A percentile compares a stretch with the other conserved stretches of the same genome.
Conservation (phyloP, 2,888 invertebrate genomes). For the Nomada fabriciana region DNA sequence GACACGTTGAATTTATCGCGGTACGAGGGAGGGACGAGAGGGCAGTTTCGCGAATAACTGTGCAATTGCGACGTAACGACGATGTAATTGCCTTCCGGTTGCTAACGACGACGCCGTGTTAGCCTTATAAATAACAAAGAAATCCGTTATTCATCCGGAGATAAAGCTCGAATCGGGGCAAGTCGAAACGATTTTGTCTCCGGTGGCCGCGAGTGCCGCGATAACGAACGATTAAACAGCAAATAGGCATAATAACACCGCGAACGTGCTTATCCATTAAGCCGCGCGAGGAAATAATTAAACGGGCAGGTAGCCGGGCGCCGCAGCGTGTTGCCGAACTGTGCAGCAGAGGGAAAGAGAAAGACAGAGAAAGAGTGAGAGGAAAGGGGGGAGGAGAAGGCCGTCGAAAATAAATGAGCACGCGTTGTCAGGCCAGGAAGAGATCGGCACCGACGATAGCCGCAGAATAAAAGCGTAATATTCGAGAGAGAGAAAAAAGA, state of each 20-base stretch:
- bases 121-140: constrained; percentile 16
- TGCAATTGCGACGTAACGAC: constrained; percentile 12
- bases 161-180: not conserved
- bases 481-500: constrained; percentile 64
- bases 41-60: constrained; percentile 12
- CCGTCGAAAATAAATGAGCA: constrained; percentile 65
- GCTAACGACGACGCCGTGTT: constrained; percentile 1
- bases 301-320: constrained; percentile 28
- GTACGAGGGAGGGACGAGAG: not conserved
- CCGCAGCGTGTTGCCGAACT: not conserved
- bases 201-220: not conserved
- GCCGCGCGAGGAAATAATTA: constrained; percentile 41
- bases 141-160: not conserved
- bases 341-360: not conserved
- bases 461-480: constrained; percentile 67
- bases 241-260: constrained; percentile 8
- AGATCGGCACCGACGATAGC: constrained; percentile 62
- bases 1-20: constrained; percentile 6
- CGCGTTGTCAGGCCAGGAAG: constrained; percentile 54
- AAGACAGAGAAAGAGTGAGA: not conserved
- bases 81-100: constrained; percentile 23
- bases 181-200: not conserved
- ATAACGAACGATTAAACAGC: constrained; percentile 10
- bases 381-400: constrained; percentile 3
- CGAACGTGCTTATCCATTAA: constrained; percentile 31